Conservation (phyloP, 2,888 invertebrate genomes). For the Drosophila niveifrons region DNA sequence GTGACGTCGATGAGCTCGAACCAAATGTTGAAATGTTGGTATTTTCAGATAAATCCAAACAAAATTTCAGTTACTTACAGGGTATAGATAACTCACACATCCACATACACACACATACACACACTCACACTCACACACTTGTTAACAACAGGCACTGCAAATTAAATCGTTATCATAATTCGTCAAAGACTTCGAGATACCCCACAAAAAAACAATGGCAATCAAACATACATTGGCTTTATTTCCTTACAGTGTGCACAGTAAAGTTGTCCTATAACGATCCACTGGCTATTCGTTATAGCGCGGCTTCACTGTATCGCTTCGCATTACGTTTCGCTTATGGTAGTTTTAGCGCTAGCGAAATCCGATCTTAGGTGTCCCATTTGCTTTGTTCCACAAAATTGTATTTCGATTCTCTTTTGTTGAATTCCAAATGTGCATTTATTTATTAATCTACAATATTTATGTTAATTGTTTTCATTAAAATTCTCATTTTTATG, state of each 20-base stretch:
- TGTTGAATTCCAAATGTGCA: conserved; percentile 6
- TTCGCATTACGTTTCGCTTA: conserved; percentile 18
- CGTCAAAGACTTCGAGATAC: conserved; percentile 4
- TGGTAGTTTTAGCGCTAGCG: conserved; percentile 13
- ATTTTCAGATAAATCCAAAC: conserved; percentile 50
- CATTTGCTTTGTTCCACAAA: conserved; percentile 11
- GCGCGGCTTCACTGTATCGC: conserved; percentile 9
- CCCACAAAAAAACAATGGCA: neutral
- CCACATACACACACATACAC: neutral
- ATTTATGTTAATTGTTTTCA: conserved; percentile 15
- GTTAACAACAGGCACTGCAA: conserved; percentile 19
- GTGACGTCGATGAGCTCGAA: conserved; percentile 74
- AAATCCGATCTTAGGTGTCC: conserved; percentile 9
- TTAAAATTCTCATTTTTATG: conserved; percentile 55
- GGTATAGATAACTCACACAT: conserved; percentile 19
- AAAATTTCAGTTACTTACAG: conserved; percentile 27
- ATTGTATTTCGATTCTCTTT: conserved; percentile 3
- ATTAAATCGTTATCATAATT: conserved; percentile 14
- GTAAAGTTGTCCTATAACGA: conserved; percentile 7
- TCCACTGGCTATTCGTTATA: neutral
- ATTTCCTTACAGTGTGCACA: conserved; percentile 2
- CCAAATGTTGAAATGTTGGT: conserved; percentile 69
- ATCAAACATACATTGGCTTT: conserved; percentile 3
- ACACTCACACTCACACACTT: conserved; percentile 3
- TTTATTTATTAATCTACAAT: neutral